phyloP scores from a whole-genome alignment of 1,140 invertebrate species.

The Lepidurus apus region DNA sequence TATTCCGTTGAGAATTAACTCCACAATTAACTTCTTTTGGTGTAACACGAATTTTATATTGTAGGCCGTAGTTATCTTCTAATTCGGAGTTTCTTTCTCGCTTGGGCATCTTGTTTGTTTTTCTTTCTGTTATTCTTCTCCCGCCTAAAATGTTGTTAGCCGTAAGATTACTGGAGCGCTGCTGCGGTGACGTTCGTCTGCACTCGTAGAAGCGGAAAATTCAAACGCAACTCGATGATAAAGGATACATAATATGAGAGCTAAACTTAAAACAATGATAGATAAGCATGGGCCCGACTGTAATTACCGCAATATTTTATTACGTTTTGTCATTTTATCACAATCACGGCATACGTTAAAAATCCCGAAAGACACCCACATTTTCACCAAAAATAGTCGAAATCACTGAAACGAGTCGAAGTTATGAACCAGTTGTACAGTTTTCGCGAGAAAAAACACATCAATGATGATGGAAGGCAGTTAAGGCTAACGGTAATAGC shows the following conservation, averaged over 20 bases:
- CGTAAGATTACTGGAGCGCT: background rate
- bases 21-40: conserved; percentile 31
- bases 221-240: background rate
- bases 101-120: background rate
- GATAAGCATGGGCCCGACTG: background rate
- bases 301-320: background rate
- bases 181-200: background rate
- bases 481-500: conserved; percentile 76
- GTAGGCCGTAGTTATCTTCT: conserved; percentile 24
- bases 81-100: conserved; percentile 9
- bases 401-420: background rate
- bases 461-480: conserved; percentile 87
- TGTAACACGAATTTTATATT: conserved; percentile 29
- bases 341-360: background rate
- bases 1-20: background rate
- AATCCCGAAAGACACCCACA: background rate
- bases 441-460: background rate
- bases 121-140: background rate
- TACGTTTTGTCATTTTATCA: background rate
- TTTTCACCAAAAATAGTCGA: background rate
- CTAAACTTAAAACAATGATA: no score
- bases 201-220: background rate
- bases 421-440: background rate
- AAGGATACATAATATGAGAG: no score
- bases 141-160: background rate